These are phyloP conservation scores for Choreutis nemorana DNA, from an alignment of 2,888 invertebrate species.

Conservation along the genomic window DNA sequence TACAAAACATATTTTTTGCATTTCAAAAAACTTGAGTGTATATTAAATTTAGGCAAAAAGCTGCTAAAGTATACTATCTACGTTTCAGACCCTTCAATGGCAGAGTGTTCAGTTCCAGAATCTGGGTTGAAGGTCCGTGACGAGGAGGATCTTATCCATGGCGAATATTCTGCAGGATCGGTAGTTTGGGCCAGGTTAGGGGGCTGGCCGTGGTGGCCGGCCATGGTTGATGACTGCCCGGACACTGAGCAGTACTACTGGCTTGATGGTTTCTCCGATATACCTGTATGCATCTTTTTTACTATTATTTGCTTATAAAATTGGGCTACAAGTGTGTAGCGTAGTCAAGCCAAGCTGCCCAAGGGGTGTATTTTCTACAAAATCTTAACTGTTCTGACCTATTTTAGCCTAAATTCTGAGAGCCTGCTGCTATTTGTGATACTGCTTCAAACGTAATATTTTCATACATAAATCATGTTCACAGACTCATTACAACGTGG, in stretches of 20 bases:
- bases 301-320: too few relatives aligned
- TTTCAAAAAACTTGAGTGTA: neutral
- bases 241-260: constrained; percentile 68
- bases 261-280: constrained; percentile 61
- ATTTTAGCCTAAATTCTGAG: too few relatives aligned
- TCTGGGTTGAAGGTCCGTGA: constrained; percentile 39
- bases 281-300: constrained; percentile 41
- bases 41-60: too few relatives aligned
- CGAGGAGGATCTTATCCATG: constrained; percentile 64
- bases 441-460: too few relatives aligned
- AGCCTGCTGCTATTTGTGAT: too few relatives aligned
- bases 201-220: constrained; percentile 78
- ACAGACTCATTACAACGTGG: constrained; percentile 64
- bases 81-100: constrained; percentile 39
- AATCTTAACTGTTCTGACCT: too few relatives aligned
- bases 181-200: constrained; percentile 70
- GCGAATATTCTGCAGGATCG: constrained; percentile 69
- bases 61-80: too few relatives aligned
- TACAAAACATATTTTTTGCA: neutral
- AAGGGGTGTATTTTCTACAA: too few relatives aligned
- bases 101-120: constrained; percentile 61
- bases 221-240: constrained; percentile 74
- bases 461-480: constrained; percentile 14
- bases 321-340: too few relatives aligned
- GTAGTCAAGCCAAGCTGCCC: too few relatives aligned